These are phyloP conservation scores for Amphipoea lucens DNA, from an alignment of 2,888 invertebrate genomes.

Conservation along the genomic window DNA sequence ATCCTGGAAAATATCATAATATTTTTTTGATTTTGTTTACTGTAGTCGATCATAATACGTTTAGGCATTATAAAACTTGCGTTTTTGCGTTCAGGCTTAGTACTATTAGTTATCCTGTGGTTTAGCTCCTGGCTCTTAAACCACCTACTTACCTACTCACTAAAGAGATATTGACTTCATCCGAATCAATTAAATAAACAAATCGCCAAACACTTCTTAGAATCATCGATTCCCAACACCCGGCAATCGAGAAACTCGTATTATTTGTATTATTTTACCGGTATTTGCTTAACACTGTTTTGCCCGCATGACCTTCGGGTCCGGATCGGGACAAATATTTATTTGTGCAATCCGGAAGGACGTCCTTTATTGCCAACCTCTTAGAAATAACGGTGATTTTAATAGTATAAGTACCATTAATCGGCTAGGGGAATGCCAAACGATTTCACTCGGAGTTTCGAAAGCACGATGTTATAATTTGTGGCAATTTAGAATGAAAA, in stretches of 20 bases:
- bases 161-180: neutral
- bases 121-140: too few species aligned
- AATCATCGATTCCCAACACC: neutral
- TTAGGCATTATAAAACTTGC: too few species aligned
- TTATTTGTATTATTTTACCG: conserved; percentile 35
- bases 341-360: conserved; percentile 54
- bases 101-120: too few species aligned
- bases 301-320: conserved; percentile 37
- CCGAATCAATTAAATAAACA: neutral
- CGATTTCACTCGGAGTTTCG: conserved; percentile 10
- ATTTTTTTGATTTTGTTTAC: too few species aligned
- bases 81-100: too few species aligned
- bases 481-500: conserved; percentile 16
- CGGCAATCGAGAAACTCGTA: neutral
- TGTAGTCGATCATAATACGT: too few species aligned
- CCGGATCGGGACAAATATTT: conserved; percentile 57
- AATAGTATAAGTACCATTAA: conserved; percentile 52
- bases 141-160: too few species aligned
- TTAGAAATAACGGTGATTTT: conserved; percentile 44
- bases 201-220: neutral
- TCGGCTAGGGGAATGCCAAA: conserved; percentile 20
- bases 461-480: conserved; percentile 3
- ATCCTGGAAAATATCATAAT: too few species aligned
- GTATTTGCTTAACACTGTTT: conserved; percentile 27
- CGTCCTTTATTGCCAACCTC: conserved; percentile 55